Percentiles rank a stretch among this genome's conserved stretches.
Conservation (phyloP, 1,140 invertebrate genomes). For the Temnothorax nylanderi region DNA sequence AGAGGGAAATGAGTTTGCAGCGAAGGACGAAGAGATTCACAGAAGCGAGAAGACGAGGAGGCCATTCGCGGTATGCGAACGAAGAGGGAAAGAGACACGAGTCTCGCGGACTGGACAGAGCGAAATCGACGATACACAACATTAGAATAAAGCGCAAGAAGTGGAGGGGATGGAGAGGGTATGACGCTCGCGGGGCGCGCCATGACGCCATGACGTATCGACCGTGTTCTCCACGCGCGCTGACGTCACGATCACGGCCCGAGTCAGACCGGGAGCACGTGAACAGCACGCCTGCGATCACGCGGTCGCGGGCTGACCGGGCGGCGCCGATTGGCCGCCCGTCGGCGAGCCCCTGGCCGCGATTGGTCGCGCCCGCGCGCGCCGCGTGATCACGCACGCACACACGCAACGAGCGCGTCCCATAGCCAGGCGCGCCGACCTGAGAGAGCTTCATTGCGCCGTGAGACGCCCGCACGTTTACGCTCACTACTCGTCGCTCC, state of each 20-base stretch:
- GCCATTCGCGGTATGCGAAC: not conserved
- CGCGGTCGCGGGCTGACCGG: constrained; percentile 80
- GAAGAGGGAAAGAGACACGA: constrained; percentile 40
- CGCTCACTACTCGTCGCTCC: constrained; percentile 60
- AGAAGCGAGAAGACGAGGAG: not conserved
- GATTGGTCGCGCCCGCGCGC: constrained; percentile 79
- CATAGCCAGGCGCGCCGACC: constrained; percentile 68
- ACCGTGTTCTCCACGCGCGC: constrained; percentile 80
- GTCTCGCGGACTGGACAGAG: not conserved
- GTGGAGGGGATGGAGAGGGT: constrained; percentile 60
- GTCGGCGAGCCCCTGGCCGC: constrained; percentile 81
- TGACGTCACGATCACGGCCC: constrained; percentile 86
- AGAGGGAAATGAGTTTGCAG: not conserved
- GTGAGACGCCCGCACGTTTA: constrained; percentile 73
- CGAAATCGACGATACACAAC: not conserved
- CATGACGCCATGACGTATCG: constrained; percentile 82
- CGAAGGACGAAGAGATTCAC: not conserved
- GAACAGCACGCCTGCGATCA: constrained; percentile 85
- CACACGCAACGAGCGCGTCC: constrained; percentile 61
- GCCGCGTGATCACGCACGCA: constrained; percentile 76
- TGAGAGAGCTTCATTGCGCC: constrained; percentile 79
- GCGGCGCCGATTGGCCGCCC: constrained; percentile 79
- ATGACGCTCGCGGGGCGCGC: constrained; percentile 74
- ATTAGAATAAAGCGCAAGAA: not conserved
- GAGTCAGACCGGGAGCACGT: constrained; percentile 84